phyloP scores from a whole-genome alignment of 64 coral and sea anemone species.

The Montipora cactus region DNA sequence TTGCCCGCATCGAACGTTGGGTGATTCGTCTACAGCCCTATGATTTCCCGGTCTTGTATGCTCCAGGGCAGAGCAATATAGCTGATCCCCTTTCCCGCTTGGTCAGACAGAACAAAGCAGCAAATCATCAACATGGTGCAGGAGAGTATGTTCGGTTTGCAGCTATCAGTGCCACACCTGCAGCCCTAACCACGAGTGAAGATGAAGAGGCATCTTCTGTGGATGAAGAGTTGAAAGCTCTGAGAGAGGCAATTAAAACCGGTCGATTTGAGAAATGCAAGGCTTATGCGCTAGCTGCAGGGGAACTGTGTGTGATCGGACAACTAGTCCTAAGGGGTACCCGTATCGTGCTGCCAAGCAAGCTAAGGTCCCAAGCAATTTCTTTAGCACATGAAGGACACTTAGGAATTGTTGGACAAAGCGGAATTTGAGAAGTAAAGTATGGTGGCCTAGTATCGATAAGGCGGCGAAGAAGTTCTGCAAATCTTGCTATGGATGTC shows the following conservation, averaged over 20 bases:
- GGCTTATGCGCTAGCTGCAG: not conserved
- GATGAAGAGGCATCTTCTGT: slow-evolving; percentile 29
- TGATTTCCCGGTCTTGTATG: slow-evolving; percentile 21
- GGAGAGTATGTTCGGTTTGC: slow-evolving; percentile 47
- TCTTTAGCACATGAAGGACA: no score
- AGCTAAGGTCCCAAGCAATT: not conserved
- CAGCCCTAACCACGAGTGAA: slow-evolving; percentile 25
- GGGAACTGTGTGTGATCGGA: slow-evolving; percentile 38
- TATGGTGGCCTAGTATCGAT: slow-evolving; percentile 52
- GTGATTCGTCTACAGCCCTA: slow-evolving; percentile 54
- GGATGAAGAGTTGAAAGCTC: slow-evolving; percentile 31
- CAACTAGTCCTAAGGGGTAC: slow-evolving; percentile 42
- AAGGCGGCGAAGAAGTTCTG: slow-evolving; percentile 59
- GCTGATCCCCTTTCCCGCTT: slow-evolving; percentile 25
- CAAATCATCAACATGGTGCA: not conserved
- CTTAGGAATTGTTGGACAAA: no score
- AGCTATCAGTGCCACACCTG: slow-evolving; percentile 45
- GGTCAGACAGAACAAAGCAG: not conserved
- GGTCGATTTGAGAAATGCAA: not conserved
- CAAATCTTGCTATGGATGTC: slow-evolving; percentile 29
- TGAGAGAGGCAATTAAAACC: slow-evolving; percentile 3
- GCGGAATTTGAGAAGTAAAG: not conserved
- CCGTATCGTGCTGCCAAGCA: slow-evolving; percentile 32
- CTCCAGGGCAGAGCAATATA: slow-evolving; percentile 1
- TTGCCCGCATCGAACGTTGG: slow-evolving; percentile 54